Percentiles rank a stretch among this genome's conserved stretches.
These are phyloP conservation scores for Hartigia nigra DNA, from an alignment of 2,888 invertebrate genomes.

Conservation along the genomic window DNA sequence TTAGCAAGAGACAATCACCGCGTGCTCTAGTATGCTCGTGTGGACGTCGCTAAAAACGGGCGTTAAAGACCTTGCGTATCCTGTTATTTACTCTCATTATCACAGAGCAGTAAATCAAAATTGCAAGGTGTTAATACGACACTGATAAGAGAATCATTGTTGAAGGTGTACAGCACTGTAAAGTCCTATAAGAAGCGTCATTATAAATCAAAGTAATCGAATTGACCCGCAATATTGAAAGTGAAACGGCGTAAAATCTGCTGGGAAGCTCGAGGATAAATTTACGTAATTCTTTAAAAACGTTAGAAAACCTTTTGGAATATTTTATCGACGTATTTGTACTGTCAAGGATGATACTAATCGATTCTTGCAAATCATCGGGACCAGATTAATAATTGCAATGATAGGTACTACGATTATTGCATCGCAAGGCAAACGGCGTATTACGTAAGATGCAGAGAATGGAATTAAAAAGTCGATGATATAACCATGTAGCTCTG, in stretches of 20 bases:
- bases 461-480: conserved; percentile 27
- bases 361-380: not conserved
- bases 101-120: not conserved
- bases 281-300: not conserved
- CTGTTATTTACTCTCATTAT: not conserved
- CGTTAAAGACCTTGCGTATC: not conserved
- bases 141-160: not conserved
- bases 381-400: not conserved
- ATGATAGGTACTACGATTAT: not conserved
- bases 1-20: not conserved
- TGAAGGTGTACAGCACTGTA: not conserved
- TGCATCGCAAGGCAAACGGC: conserved; percentile 31
- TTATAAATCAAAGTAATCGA: not conserved
- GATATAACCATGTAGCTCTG: conserved; percentile 1
- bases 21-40: not conserved
- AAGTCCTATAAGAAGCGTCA: not conserved
- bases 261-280: not conserved
- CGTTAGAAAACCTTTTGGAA: not conserved
- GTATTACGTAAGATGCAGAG: conserved; percentile 27
- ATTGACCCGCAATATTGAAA: not conserved
- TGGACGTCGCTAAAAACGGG: not conserved
- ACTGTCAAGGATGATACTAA: not conserved
- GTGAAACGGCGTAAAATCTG: not conserved
- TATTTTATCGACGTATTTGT: not conserved
- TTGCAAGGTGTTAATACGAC: not conserved